Conservation (phyloP, 2,888 invertebrate species). For the Notodonta dromedarius region DNA sequence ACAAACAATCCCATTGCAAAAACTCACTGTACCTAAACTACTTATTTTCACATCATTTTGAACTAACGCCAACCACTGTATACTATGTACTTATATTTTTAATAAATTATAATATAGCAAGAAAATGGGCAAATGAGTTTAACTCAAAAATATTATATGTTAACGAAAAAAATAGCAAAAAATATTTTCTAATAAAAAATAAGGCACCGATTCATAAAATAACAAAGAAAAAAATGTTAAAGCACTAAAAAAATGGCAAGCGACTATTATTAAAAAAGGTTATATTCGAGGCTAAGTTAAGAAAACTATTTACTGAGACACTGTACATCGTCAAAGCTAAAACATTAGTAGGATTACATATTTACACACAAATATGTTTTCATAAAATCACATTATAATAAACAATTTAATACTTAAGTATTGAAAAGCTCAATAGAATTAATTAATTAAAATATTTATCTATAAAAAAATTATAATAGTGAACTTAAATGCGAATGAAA, state of each 20-base stretch:
- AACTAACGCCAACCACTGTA: constrained; percentile 35
- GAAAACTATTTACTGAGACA: constrained; percentile 35
- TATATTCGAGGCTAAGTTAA: constrained; percentile 57
- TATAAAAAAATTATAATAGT: background rate
- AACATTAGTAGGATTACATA: constrained; percentile 46
- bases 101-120: constrained; percentile 73
- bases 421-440: background rate
- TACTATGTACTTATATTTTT: constrained; percentile 31
- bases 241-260: constrained; percentile 65
- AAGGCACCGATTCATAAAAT: constrained; percentile 28
- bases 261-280: constrained; percentile 42
- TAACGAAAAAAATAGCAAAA: constrained; percentile 24
- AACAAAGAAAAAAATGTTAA: constrained; percentile 33
- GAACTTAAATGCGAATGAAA: background rate
- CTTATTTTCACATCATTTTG: constrained; percentile 33
- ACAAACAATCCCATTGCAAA: constrained; percentile 41
- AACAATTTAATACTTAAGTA: constrained; percentile 17
- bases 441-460: too few species aligned
- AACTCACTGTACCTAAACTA: constrained; percentile 23
- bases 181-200: constrained; percentile 14
- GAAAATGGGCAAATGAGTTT: constrained; percentile 73
- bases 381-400: constrained; percentile 37
- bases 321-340: constrained; percentile 51
- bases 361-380: constrained; percentile 52
- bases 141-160: constrained; percentile 59